Evolutionary conservation across 2,797 vertebrate genomes (phyloP).

Genomic region (Ataeniobius toweri): DNA sequence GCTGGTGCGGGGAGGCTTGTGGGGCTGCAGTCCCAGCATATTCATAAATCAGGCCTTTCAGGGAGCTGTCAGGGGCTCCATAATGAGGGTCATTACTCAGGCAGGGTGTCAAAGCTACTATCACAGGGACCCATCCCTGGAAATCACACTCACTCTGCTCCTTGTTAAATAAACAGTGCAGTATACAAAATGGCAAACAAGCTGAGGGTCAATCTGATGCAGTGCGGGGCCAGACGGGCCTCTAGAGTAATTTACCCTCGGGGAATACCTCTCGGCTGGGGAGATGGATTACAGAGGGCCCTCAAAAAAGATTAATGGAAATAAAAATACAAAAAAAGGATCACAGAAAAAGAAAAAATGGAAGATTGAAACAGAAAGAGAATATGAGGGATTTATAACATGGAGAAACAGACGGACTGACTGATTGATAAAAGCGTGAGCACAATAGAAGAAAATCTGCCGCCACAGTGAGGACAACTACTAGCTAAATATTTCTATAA

Average conservation of each 20-base stretch:
- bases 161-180: conserved; percentile 99
- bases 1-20: conserved; percentile 63
- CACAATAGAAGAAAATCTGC: neutral
- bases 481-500: conserved; percentile 16
- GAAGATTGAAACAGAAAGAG: conserved; percentile 43
- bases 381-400: conserved; percentile 34
- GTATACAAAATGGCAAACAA: conserved; percentile 99
- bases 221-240: conserved; percentile 92
- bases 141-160: conserved; percentile 99
- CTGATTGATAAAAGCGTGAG: conserved; percentile 22
- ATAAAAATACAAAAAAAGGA: conserved; percentile 83
- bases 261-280: conserved; percentile 93
- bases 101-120: conserved; percentile 99
- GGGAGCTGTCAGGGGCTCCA: conserved; percentile 95
- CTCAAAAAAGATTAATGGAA: conserved; percentile 96
- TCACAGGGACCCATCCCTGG: conserved; percentile 95
- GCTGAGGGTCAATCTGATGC: conserved; percentile 99
- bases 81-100: conserved; percentile 99
- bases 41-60: conserved; percentile 99
- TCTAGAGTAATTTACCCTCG: conserved; percentile 98
- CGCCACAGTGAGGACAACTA: conserved; percentile 1
- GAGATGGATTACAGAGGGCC: conserved; percentile 96
- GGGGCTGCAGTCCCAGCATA: conserved; percentile 88
- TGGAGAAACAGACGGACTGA: conserved; percentile 56
- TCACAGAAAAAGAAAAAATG: conserved; percentile 38